Percentiles rank a stretch among this genome's conserved stretches.
These are phyloP conservation scores for Azorinus chamasolen DNA, from an alignment of 2,888 invertebrate genomes.

Conservation along the genomic window DNA sequence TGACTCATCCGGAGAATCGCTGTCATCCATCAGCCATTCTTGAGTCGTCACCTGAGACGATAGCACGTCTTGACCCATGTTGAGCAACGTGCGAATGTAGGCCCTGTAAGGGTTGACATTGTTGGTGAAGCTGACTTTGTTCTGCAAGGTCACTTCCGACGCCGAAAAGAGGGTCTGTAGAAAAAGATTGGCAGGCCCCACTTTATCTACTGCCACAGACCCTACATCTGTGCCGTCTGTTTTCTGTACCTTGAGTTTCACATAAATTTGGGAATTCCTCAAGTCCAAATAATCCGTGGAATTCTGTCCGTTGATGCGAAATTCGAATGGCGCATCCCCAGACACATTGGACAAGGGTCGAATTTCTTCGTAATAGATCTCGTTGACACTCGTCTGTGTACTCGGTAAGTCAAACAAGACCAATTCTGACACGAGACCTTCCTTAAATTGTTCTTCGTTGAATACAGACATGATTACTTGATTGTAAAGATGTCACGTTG, in stretches of 20 bases:
- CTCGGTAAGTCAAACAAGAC: constrained; percentile 53
- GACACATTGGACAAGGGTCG: constrained; percentile 44
- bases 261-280: constrained; percentile 4
- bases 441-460: neutral
- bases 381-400: constrained; percentile 54
- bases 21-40: constrained; percentile 43
- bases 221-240: constrained; percentile 21
- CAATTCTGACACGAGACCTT: constrained; percentile 26
- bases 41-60: constrained; percentile 40
- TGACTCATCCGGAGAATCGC: constrained; percentile 30
- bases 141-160: constrained; percentile 59
- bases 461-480: constrained; percentile 44
- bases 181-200: constrained; percentile 57
- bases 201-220: constrained; percentile 20
- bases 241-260: constrained; percentile 10
- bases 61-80: constrained; percentile 40
- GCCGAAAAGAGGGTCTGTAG: constrained; percentile 56
- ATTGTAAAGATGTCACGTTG: constrained; percentile 27
- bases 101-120: constrained; percentile 60
- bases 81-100: constrained; percentile 48
- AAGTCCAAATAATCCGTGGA: constrained; percentile 28
- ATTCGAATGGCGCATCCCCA: constrained; percentile 54
- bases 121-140: constrained; percentile 46
- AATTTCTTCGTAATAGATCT: constrained; percentile 53
- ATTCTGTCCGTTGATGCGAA: constrained; percentile 56